Evolutionary conservation across 2,797 vertebrate species (phyloP).

Genomic region (Girardinus metallicus): DNA sequence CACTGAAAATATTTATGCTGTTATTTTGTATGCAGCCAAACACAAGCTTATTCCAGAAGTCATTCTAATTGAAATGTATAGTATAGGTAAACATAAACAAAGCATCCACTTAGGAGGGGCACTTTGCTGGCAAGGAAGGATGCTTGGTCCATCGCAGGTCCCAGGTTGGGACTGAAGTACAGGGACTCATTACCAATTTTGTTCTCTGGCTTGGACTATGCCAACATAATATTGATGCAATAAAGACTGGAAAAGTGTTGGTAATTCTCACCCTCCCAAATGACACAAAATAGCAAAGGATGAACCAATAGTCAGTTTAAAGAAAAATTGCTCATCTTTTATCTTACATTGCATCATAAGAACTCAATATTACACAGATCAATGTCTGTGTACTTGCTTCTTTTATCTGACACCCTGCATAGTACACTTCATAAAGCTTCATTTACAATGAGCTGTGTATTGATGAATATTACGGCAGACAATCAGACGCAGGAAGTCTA

Average conservation of each 20-base stretch:
- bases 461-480: conserved; percentile 10
- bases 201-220: not conserved
- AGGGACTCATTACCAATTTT: not conserved
- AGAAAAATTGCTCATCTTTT: not conserved
- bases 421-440: not conserved
- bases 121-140: too few species aligned
- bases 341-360: not conserved
- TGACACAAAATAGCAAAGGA: not conserved
- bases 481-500: conserved; percentile 38
- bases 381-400: not conserved
- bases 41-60: not conserved
- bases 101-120: not conserved
- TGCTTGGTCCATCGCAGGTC: not conserved
- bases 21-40: not conserved
- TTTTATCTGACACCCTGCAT: not conserved
- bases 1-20: not conserved
- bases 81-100: not conserved
- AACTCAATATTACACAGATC: not conserved
- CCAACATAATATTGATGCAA: not conserved
- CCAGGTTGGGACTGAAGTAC: not conserved
- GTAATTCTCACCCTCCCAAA: not conserved
- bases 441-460: conserved; percentile 1
- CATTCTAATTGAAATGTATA: not conserved
- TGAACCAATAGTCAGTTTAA: not conserved
- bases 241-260: not conserved